Percentiles rank a stretch among this genome's conserved stretches.
Conservation (phyloP, 2,888 invertebrate genomes). For the Pammene fasciana region DNA sequence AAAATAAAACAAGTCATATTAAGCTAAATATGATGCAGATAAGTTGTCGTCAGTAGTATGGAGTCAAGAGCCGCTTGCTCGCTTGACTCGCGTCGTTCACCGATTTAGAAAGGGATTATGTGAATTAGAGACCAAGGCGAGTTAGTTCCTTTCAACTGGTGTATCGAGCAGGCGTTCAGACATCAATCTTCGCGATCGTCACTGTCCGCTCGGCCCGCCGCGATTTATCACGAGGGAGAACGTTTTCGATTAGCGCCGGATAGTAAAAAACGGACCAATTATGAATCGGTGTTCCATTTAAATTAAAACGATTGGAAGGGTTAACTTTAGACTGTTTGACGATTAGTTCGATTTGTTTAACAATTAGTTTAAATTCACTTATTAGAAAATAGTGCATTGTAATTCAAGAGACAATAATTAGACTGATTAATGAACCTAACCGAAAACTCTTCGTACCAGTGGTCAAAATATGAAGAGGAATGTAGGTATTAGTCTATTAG, state of each 20-base stretch:
- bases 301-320: constrained; percentile 32
- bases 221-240: constrained; percentile 75
- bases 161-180: constrained; percentile 42
- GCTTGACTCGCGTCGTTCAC: constrained; percentile 56
- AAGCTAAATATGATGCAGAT: constrained; percentile 36
- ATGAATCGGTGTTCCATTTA: constrained; percentile 54
- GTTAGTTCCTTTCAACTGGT: constrained; percentile 1
- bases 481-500: no score
- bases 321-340: constrained; percentile 31
- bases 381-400: no score
- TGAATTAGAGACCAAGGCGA: background rate
- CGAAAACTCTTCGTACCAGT: no score
- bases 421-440: no score
- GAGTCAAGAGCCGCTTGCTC: constrained; percentile 55
- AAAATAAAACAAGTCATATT: constrained; percentile 17
- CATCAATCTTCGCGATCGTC: constrained; percentile 78
- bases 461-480: no score
- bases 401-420: no score
- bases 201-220: constrained; percentile 71
- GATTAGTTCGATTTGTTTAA: background rate
- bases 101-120: constrained; percentile 14
- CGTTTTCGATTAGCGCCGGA: constrained; percentile 79
- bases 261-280: constrained; percentile 69
- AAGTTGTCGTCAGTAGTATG: constrained; percentile 43
- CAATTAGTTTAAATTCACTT: no score